Base-by-base conservation (phyloP, 2,797 vertebrate species). In the Esox lucius region DNA sequence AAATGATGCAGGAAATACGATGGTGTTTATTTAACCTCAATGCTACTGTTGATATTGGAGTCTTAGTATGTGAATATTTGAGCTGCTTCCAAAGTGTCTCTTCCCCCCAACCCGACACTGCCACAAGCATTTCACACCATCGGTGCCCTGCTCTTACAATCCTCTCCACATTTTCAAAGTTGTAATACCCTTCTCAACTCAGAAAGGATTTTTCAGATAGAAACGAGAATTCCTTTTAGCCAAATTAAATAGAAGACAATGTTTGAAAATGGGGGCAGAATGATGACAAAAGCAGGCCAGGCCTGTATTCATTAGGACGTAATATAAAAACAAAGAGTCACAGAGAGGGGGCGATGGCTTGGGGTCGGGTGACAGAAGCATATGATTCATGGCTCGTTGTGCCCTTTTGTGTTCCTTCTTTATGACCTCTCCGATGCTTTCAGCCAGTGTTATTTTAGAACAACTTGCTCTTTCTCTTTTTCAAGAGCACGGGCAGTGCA, bases 321-420 rank as follows among this genome's bases (percentile, higher is more conserved):
- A 91, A 92, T 87, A 89, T 48, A 81, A 74, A 85, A 90, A 90
- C 88, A 88, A 85, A 90, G 89, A 91, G 88, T 90, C 88, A 90
- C 80, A 83, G 85, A 78, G 85, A 84, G 85, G 7, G 87, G 89
- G 83, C 88, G 84, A 89, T 90, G 86, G 90, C 91, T 90, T 53
- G 84, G 84, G 91, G 91, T 92, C 83, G 75, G 87, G 85, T 92
- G 91, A 90, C 90, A 91, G 87, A 86, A 91, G 81, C 91, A 89
- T 91, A 91, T 93, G 91, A 93, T 91, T 93, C 91, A 92, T 85
- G 87, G 89, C 86, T 87, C 4, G 70, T 83, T 81, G 83, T 91
- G 90, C 88, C 89, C 90, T 91, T 91, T 89, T 86, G 87, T 90
- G 86, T 84, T 85, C 88, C 89, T 87, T 90, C 85, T 87, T 90